A percentile compares a stretch with the other conserved stretches of the same genome.
phyloP scores from a whole-genome alignment of 2,888 invertebrate genomes.

The Drosophila buzzatii region DNA sequence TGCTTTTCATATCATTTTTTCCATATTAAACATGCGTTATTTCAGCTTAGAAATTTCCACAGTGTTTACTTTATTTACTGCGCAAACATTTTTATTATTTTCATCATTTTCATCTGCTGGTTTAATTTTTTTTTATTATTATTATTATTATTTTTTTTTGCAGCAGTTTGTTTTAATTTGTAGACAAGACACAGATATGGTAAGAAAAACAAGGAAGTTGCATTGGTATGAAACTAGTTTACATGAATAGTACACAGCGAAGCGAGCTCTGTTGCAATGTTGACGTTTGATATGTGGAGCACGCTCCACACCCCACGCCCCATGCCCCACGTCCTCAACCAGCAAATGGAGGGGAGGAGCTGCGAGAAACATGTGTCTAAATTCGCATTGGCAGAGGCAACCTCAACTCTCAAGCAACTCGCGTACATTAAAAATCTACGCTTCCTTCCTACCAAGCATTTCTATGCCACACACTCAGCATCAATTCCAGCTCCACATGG shows the following conservation, averaged over 20 bases:
- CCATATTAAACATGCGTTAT: neutral
- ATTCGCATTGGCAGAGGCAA: constrained; percentile 57
- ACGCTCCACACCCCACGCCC: constrained; percentile 26
- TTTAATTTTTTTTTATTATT: neutral
- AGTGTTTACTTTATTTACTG: neutral
- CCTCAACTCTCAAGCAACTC: constrained; percentile 30
- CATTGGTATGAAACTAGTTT: constrained; percentile 41
- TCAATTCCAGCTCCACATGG: constrained; percentile 30
- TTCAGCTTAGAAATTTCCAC: neutral
- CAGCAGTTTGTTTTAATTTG: constrained; percentile 50
- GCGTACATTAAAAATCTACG: constrained; percentile 75
- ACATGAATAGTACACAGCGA: constrained; percentile 43
- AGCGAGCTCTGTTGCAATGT: constrained; percentile 36
- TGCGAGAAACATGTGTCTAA: constrained; percentile 74
- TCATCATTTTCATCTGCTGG: neutral
- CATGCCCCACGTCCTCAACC: neutral
- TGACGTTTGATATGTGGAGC: constrained; percentile 64
- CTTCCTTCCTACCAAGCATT: constrained; percentile 47
- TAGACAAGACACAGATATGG: constrained; percentile 18
- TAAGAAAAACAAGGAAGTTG: constrained; percentile 3
- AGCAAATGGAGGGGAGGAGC: neutral
- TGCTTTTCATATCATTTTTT: too few relatives aligned
- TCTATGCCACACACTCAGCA: constrained; percentile 27
- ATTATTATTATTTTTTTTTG: neutral
- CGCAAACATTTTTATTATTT: constrained; percentile 11